Evolutionary conservation across 2,113 vertebrate genomes (phyloP).

Genomic region (Micromys minutus): DNA sequence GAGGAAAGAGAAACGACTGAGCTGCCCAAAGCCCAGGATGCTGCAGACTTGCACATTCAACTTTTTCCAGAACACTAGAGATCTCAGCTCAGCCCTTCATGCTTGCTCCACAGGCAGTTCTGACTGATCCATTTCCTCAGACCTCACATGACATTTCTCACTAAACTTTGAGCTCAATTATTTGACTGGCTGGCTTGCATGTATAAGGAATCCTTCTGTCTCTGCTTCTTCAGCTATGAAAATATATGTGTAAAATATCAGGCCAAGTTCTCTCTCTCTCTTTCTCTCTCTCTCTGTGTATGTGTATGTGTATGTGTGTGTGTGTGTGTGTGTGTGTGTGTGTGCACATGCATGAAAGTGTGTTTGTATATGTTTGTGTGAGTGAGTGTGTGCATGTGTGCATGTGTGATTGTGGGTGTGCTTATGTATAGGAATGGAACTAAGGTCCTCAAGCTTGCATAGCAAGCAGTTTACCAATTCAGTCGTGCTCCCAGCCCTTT

Average conservation of each 20-base stretch:
- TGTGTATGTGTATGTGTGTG: no score
- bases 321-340: no score
- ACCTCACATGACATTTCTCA: not conserved
- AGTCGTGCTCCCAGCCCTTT: not conserved
- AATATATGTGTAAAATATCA: not conserved
- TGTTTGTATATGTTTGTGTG: no score
- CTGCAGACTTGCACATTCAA: not conserved
- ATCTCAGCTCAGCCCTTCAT: no score
- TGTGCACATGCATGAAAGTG: no score
- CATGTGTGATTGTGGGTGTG: no score
- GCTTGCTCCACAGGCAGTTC: not conserved
- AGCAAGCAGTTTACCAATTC: not conserved
- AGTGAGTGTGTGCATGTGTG: no score
- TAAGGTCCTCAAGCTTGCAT: not conserved
- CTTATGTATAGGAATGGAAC: not conserved
- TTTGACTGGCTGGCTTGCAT: not conserved
- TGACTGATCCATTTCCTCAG: not conserved
- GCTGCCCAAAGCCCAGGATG: not conserved
- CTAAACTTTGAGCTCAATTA: not conserved
- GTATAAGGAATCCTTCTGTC: not conserved
- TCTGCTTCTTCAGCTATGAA: not conserved
- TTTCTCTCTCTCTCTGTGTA: no score
- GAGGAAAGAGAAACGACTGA: not conserved
- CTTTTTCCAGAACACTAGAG: not conserved
- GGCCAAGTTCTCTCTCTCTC: not conserved